Conservation (phyloP, 2,113 vertebrate species). For the Colius striatus region DNA sequence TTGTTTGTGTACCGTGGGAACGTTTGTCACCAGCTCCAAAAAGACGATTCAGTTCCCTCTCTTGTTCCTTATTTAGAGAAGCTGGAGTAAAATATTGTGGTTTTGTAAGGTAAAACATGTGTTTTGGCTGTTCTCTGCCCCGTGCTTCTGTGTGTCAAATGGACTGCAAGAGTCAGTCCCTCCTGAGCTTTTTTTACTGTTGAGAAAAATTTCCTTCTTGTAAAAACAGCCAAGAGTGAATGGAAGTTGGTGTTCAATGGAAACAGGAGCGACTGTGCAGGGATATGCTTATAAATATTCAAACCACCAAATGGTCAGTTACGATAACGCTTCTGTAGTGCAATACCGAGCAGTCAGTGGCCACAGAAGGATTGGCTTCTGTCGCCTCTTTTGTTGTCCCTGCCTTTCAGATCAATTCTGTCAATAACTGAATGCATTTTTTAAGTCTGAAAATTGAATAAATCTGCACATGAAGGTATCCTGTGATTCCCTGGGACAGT, state of each 20-base stretch:
- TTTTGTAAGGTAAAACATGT: not conserved
- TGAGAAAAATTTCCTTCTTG: constrained; percentile 1
- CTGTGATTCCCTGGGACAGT: constrained; percentile 59
- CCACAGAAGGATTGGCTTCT: constrained; percentile 50
- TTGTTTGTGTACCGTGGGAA: not conserved
- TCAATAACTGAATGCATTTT: constrained; percentile 66
- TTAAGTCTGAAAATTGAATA: constrained; percentile 56
- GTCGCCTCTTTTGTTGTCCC: constrained; percentile 32
- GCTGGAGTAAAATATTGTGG: not conserved
- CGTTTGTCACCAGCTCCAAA: not conserved
- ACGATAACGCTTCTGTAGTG: constrained; percentile 10
- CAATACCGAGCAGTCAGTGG: not conserved
- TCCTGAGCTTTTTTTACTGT: not conserved
- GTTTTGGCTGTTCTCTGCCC: not conserved
- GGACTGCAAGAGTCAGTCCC: not conserved
- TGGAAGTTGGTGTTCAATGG: constrained; percentile 26
- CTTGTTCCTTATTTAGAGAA: not conserved
- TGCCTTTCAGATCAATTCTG: constrained; percentile 62
- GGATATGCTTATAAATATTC: constrained; percentile 58
- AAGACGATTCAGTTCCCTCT: rapidly evolving
- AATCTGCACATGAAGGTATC: constrained; percentile 46
- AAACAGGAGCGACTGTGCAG: constrained; percentile 2
- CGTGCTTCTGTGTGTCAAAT: not conserved
- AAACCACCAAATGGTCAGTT: constrained; percentile 53
- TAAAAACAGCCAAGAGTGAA: constrained; percentile 25